Evolutionary conservation across 2,888 invertebrate species (phyloP).

Genomic region (Erebia ligea): DNA sequence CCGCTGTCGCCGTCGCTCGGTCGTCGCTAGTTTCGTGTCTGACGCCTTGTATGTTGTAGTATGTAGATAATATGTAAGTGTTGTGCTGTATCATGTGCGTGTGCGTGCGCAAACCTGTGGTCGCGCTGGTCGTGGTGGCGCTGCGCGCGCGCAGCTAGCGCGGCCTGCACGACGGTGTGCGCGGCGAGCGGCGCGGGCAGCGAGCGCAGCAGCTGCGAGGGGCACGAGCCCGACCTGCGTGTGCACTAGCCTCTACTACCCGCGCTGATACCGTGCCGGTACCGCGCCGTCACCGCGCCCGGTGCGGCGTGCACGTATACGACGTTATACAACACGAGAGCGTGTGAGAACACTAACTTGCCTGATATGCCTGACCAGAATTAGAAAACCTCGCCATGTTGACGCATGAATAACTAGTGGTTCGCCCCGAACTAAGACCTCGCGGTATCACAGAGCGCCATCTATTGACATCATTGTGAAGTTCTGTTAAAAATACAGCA

Average conservation of each 20-base stretch:
- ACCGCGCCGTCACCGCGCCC: too few species aligned
- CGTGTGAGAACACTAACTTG: too few species aligned
- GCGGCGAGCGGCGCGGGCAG: conserved; percentile 68
- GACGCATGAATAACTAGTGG: too few species aligned
- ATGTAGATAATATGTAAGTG: too few species aligned
- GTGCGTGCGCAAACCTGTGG: conserved; percentile 81
- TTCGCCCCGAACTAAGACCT: too few species aligned
- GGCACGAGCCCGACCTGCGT: conserved; percentile 94
- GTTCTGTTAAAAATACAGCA: too few species aligned
- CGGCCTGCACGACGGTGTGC: conserved; percentile 20
- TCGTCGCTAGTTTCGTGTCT: too few species aligned
- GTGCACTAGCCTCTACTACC: conserved; percentile 38
- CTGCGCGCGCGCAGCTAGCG: conserved; percentile 28
- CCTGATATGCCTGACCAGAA: too few species aligned
- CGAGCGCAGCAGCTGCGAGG: conserved; percentile 92
- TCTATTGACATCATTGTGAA: too few species aligned
- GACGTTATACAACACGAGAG: background rate
- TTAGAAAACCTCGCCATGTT: too few species aligned
- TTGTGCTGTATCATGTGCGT: conserved; percentile 63
- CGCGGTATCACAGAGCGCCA: too few species aligned
- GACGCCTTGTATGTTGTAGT: background rate
- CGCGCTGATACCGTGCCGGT: background rate
- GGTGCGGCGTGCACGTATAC: conserved; percentile 20
- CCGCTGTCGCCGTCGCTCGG: too few species aligned
- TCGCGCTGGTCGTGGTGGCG: conserved; percentile 32